Evolutionary conservation across 2,113 vertebrate species (phyloP), one percentile per base, ranked within the genome.

Genomic region (Sardina pilchardus): DNA sequence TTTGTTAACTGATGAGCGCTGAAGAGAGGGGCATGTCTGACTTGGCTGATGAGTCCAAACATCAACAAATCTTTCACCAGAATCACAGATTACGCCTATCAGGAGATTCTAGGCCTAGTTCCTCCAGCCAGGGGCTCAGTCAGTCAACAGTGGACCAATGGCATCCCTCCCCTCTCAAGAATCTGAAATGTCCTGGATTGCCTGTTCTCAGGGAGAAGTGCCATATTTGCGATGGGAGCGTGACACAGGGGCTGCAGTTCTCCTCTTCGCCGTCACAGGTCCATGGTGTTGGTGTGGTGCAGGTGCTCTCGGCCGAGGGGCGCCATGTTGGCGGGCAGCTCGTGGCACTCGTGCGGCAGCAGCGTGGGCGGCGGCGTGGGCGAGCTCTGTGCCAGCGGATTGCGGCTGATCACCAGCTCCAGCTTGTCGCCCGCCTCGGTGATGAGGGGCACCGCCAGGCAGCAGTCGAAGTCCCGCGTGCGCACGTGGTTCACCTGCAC

Each of bases 381-480:
- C 4, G 36, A 16, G 86, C 48, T 36, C 89, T 90, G 93, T 0
- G 94, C 94, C 92, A 97, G 88, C 0, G 96, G 96, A 86, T 96
- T 99, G 44, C 98, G 94, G 92, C 98, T 98, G 87, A 99, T 95
- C 83, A 99, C 97, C 91, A 99, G 92, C 87, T 99, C 97, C 90
- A 99, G 94, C 84, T 96, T 92, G 87, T 99, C 95, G 43, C 98
- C 98, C 0, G 97, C 97, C 91, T 98, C 97, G 0, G 97, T 97
- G 93, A 99, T 96, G 85, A 99, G 96, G 0, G 98, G 98, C 75
- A 99, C 98, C 0, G 96, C 96, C 94, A 99, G 92, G 91, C 97
- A 97, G 93, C 98, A 99, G 96, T 99, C 98, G 21, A 99, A 97
- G 95, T 99, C 98, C 88, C 97, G 92, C 0, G 97, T 99, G 88